Evolutionary conservation across 2,113 vertebrate genomes (phyloP).

Genomic region (Tragelaphus strepsiceros): DNA sequence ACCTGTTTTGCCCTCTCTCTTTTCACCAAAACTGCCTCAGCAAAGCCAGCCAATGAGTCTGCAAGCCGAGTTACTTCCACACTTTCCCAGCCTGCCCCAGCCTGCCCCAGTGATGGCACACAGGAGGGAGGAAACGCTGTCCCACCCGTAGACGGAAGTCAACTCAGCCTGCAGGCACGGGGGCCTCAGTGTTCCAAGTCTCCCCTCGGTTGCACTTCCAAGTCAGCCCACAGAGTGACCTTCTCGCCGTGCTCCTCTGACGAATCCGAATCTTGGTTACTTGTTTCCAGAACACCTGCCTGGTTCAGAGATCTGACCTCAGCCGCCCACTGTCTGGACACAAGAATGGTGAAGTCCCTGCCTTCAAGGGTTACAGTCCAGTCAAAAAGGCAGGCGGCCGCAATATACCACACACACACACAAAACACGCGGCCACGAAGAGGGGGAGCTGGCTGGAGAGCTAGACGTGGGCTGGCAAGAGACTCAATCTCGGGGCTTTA

Average conservation of each 20-base stretch:
- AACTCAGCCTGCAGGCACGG: neutral
- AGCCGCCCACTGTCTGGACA: neutral
- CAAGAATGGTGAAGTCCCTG: neutral
- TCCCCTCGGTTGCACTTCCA: neutral
- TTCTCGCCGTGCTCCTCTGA: neutral
- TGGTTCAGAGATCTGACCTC: neutral
- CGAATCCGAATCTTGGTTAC: neutral
- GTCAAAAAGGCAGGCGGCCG: neutral
- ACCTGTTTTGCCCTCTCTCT: slow-evolving; percentile 12
- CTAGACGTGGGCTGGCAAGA: neutral
- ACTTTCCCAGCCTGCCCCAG: neutral
- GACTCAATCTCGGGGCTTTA: neutral
- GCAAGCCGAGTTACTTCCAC: neutral
- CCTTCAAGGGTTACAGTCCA: neutral
- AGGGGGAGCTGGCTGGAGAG: too few relatives aligned
- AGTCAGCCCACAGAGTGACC: neutral
- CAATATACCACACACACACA: too few relatives aligned
- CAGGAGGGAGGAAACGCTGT: neutral
- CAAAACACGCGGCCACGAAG: fast-evolving
- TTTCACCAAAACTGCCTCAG: slow-evolving; percentile 39
- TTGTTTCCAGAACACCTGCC: neutral
- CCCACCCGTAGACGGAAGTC: neutral
- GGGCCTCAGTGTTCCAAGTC: neutral
- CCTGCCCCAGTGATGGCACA: neutral
- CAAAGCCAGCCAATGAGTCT: neutral